Percentiles rank a stretch among this genome's conserved stretches.
These are phyloP conservation scores for Drosophila sucinea DNA, from an alignment of 1,140 invertebrate species.

Conservation along the genomic window DNA sequence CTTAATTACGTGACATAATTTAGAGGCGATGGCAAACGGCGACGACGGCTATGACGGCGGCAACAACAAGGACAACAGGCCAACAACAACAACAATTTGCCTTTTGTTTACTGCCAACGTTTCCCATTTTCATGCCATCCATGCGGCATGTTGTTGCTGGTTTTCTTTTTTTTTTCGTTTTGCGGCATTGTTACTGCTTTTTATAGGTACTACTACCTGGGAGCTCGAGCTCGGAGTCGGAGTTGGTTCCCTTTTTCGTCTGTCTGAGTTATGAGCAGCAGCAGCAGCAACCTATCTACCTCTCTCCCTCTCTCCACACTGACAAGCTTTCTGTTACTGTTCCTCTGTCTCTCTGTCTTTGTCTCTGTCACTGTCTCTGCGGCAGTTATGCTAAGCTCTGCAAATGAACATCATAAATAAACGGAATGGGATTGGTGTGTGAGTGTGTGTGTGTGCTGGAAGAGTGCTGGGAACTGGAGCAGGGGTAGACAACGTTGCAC, in stretches of 20 bases:
- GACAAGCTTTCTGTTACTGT: conserved; percentile 13
- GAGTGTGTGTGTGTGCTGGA: background rate
- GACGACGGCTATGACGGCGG: conserved; percentile 18
- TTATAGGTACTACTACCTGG: conserved; percentile 43
- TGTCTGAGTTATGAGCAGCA: conserved; percentile 57
- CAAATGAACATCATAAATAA: conserved; percentile 74
- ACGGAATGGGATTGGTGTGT: conserved; percentile 16
- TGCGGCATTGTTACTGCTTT: conserved; percentile 53
- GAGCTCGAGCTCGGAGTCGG: conserved; percentile 3
- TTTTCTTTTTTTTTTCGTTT: conserved; percentile 1
- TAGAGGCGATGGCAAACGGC: conserved; percentile 57
- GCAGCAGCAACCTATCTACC: background rate
- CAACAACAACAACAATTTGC: conserved; percentile 39
- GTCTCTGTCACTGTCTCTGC: conserved; percentile 1
- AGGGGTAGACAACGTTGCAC: conserved; percentile 30
- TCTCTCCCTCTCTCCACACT: background rate
- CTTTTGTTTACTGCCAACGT: conserved; percentile 46
- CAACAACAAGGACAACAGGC: conserved; percentile 35
- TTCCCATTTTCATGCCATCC: background rate
- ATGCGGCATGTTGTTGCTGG: conserved; percentile 13
- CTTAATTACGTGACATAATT: conserved; percentile 73
- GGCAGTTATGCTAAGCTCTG: conserved; percentile 71
- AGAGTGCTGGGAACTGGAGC: background rate
- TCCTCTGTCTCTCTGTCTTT: background rate
- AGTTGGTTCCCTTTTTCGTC: background rate